Evolutionary conservation across 1,140 invertebrate species (phyloP), one percentile per base, ranked within the genome.

Genomic region (Lethrus apterus): DNA sequence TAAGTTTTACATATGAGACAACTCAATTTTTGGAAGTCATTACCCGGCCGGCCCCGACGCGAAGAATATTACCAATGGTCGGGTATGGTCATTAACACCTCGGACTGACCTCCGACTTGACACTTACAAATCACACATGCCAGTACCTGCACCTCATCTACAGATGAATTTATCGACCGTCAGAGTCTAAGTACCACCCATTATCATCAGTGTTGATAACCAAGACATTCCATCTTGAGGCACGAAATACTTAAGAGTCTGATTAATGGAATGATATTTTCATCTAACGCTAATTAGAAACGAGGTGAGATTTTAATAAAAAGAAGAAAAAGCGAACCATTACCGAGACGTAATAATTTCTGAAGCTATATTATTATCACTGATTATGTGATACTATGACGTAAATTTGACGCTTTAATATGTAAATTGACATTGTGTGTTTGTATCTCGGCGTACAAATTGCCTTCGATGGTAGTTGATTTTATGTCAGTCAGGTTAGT

Each of bases 11-110:
- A n/a, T 38, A 38, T 38, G 35, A 38, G 35, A 38, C 35, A 17
- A 38, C 35, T 38, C 24, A 38, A 38, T 38, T 38, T 38, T 38
- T 38, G 35, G 35, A 38, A 38, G 35, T 38, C 35, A 38, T 38
- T 38, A 38, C 20, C 24, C 18, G 35, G 13, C 19, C 20, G n/a
- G n/a, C n/a, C n/a, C n/a, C n/a, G 24, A 18, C 20, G 18, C 35
- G 35, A 20, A 38, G 24, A 21, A 38, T 34, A 34, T 38, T 38
- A 38, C 35, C 35, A n/a, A 21, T 23, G 35, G 35, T 19, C 35
- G 35, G n/a, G 35, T 38, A 19, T 38, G 35, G 18, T 38, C 35
- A 38, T 38, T 38, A 38, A 23, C 35, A 38, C 35, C 35, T 38
- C 19, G 18, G 24, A 38, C 35, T 38, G 35, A 38, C 35, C 35